Evolutionary conservation across 2,113 vertebrate species (phyloP), one percentile per base, ranked within the genome.

Genomic region (Bubo blakistoni): DNA sequence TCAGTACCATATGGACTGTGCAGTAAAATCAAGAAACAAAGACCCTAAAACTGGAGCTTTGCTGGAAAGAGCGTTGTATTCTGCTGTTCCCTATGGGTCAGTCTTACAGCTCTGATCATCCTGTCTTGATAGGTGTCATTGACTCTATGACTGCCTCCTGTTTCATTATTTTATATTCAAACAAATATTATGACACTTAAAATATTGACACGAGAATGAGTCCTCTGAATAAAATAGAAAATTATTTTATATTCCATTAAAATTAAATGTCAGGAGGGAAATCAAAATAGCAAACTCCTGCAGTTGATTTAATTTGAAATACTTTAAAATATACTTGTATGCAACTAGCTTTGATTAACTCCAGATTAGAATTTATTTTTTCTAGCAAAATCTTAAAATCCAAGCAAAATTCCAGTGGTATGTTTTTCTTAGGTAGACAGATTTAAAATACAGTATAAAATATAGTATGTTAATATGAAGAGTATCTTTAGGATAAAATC

Each of bases 11-110:
- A 40, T 44, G 34, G 44, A 61, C 52, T 88, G 20, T 55, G 46
- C 81, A 51, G 82, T 91, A 82, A 94, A 87, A 86, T 63, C 38
- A 91, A 89, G 72, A 91, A 72, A 90, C 57, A 92, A 89, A 84
- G 46, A 52, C 58, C 27, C 47, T 76, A 38, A 47, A 83, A 55
- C 11, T 34, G 12, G 62, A 92, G 81, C 49, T 92, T 47, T 86
- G 78, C 44, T 88, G 85, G 58, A 69, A 88, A 85, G 77, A 30
- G 21, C 42, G 0, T 38, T 92, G 70, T 55, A 40, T 91, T 91
- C 40, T 81, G 55, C 74, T 85, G 25, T 86, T 92, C n/a, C 63
- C 38, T 47, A 0, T 42, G 65, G 29, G 44, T 81, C 81, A 55
- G 32, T 34, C 44, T 32, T 34, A n/a, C 40, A 74, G 80, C 55